phyloP scores from a whole-genome alignment of 2,797 vertebrate genomes.

The Anas acuta region DNA sequence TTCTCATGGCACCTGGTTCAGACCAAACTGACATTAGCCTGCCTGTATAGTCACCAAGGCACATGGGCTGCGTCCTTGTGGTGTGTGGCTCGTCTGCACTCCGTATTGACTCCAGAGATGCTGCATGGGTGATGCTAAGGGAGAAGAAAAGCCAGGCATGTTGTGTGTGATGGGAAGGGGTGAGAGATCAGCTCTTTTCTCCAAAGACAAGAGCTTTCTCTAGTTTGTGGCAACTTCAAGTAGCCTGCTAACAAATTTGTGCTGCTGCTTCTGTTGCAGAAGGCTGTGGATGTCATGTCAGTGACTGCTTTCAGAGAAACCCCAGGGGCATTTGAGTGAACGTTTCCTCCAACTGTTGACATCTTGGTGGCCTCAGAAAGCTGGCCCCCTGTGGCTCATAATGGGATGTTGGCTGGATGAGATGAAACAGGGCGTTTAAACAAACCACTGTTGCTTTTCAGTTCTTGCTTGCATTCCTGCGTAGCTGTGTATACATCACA shows the following conservation, averaged over 20 bases:
- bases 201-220: not conserved
- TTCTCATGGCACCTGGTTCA: not conserved
- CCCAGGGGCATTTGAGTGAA: not conserved
- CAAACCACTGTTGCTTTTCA: not conserved
- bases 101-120: not conserved
- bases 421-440: slow-evolving; percentile 16
- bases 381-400: slow-evolving; percentile 27
- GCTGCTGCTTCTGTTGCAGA: not conserved
- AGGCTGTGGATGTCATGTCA: not conserved
- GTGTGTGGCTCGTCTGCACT: accelerated
- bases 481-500: not conserved
- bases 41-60: accelerated
- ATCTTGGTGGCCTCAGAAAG: slow-evolving; percentile 53
- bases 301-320: not conserved
- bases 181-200: not conserved
- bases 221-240: not conserved
- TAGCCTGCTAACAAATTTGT: not conserved
- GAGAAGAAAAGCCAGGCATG: not conserved
- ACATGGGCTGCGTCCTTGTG: accelerated
- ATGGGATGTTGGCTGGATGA: slow-evolving; percentile 3
- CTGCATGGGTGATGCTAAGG: not conserved
- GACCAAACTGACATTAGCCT: accelerated
- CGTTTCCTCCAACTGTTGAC: not conserved
- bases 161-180: not conserved
- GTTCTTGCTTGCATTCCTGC: slow-evolving; percentile 19